phyloP scores from a whole-genome alignment of 2,797 vertebrate genomes.

The Potorous gilbertii region DNA sequence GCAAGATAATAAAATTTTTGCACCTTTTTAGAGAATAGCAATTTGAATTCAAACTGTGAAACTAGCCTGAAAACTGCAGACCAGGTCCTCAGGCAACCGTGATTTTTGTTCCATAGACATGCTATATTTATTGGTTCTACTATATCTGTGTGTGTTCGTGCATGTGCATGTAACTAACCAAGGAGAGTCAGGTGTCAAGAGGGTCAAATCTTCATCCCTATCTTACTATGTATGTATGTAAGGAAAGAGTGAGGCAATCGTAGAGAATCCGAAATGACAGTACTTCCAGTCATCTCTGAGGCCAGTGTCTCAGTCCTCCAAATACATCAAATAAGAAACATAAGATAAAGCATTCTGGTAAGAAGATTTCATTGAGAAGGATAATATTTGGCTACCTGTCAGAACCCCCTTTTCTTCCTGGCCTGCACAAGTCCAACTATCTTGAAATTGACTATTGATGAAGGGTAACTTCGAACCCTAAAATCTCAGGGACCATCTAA shows the following conservation, averaged over 20 bases:
- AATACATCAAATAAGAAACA: not conserved
- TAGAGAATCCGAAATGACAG: fast-evolving
- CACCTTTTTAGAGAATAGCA: not conserved
- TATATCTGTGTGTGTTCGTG: not conserved
- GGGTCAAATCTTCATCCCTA: too few species aligned
- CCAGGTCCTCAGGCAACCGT: fast-evolving
- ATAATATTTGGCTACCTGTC: not conserved
- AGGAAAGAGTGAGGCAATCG: not conserved
- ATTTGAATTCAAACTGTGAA: not conserved
- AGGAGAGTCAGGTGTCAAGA: not conserved
- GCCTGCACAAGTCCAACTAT: not conserved
- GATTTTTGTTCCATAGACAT: not conserved
- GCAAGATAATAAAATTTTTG: not conserved
- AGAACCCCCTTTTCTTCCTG: not conserved
- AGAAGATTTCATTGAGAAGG: not conserved
- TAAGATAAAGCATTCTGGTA: not conserved
- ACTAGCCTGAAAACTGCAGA: not conserved
- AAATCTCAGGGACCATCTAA: not conserved
- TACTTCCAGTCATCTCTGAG: not conserved
- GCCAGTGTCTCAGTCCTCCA: not conserved
- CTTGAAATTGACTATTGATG: not conserved
- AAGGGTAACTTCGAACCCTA: not conserved
- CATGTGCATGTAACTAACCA: not conserved
- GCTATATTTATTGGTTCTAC: not conserved
- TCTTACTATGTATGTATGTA: not conserved